Evolutionary conservation across 1,140 invertebrate genomes (phyloP), one percentile per base, ranked within the genome.

Genomic region (Magallana gigas): DNA sequence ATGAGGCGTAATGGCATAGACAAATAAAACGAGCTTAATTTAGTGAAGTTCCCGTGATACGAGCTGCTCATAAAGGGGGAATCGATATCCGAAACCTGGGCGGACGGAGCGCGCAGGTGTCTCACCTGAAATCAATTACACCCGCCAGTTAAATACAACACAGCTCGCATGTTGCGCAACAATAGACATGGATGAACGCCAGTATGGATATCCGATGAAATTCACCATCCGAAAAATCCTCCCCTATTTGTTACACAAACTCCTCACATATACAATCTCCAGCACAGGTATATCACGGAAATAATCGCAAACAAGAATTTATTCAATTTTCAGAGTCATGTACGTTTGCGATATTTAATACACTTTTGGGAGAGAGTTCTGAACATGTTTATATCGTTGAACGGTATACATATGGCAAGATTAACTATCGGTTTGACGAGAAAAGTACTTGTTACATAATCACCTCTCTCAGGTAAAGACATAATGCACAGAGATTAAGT

Each of bases 71-170:
- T 48, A 29, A 76, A 29, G 68, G 23, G 68, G 68, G 68, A 29
- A 76, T 76, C 68, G 68, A 76, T 76, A 76, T 12, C 68, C 36
- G 23, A 29, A 76, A 29, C 68, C 68, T 76, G 68, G 68, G 23
- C 23, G 68, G 68, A 48, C 23, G 68, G 68, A 76, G 18, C 68
- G 23, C 68, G 68, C 68, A 76, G 68, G 68, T 76, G 68, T 76
- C 36, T 76, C 68, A 23, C 68, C 68, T 76, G 68, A 76, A 76
- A 76, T 76, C 68, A 76, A 76, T 76, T 76, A 76, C 36, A 76
- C 68, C 68, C 36, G 23, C 11, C 68, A 5, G 68, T 76, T 76
- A 29, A 76, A 76, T 76, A 76, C 11, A 23, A 29, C 23, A 29
- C 68, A 76, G 36, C 68, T 29, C 68, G 68, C 68, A 23, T 76